Evolutionary conservation across 2,888 invertebrate species (phyloP).

Genomic region (Metacarcinus magister): DNA sequence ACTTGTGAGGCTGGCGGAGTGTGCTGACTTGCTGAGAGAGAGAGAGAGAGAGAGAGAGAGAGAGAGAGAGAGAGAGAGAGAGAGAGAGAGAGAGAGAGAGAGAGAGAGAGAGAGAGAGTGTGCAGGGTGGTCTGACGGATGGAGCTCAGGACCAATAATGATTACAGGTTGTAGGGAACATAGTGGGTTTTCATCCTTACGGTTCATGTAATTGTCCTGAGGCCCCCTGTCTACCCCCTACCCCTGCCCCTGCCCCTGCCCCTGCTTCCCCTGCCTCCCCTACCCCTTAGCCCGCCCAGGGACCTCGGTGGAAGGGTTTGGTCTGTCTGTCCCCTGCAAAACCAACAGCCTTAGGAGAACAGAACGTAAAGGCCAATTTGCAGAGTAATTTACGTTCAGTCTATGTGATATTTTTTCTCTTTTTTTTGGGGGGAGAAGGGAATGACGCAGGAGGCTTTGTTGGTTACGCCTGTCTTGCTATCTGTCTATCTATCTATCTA

Average conservation of each 20-base stretch:
- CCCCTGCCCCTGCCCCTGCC: not conserved
- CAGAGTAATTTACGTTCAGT: not conserved
- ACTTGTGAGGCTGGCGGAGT: not conserved
- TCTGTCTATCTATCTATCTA: not conserved
- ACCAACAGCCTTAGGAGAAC: not conserved
- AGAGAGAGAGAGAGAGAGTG: not conserved
- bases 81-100: not conserved
- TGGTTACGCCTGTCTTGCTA: slow-evolving; percentile 8
- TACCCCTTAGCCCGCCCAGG: not conserved
- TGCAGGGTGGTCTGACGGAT: slow-evolving; percentile 32
- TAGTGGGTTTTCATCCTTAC: slow-evolving; percentile 36
- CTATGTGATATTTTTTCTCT: not conserved
- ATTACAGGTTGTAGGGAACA: not conserved
- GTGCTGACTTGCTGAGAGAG: not conserved
- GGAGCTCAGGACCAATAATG: not conserved
- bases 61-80: not conserved
- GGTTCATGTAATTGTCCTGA: slow-evolving; percentile 32
- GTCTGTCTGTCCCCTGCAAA: not conserved
- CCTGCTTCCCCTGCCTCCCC: not conserved
- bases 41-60: not conserved
- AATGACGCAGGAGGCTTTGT: not conserved
- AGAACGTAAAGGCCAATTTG: not conserved
- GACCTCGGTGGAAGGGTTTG: not conserved
- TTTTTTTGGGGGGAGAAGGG: not conserved
- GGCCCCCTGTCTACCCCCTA: not conserved